Evolutionary conservation across 1,140 invertebrate species (phyloP).

Genomic region (Scaptodrosophila lebanonensis): DNA sequence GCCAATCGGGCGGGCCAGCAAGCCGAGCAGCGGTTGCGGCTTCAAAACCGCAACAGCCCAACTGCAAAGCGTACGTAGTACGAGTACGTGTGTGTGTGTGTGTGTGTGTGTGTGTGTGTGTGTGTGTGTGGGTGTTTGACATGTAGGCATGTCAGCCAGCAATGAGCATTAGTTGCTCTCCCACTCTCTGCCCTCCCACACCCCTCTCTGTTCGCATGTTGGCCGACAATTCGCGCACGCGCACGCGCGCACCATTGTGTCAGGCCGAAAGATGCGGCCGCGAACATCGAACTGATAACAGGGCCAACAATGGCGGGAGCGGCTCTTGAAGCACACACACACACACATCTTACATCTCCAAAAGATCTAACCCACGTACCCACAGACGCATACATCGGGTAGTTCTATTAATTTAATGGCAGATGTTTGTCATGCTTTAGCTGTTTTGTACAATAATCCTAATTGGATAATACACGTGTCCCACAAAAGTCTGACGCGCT

Average conservation of each 20-base stretch:
- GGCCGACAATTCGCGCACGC: not conserved
- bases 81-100: no score
- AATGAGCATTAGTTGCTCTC: constrained; percentile 26
- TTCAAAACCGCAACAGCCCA: no score
- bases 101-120: no score
- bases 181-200: not conserved
- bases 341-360: no score
- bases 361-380: constrained; percentile 48
- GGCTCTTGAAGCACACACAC: no score
- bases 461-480: constrained; percentile 59
- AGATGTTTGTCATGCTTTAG: constrained; percentile 52
- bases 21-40: not conserved
- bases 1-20: not conserved
- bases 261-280: constrained; percentile 29
- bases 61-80: no score
- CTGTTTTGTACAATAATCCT: constrained; percentile 40
- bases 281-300: constrained; percentile 39
- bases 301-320: not conserved
- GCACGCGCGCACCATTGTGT: constrained; percentile 44
- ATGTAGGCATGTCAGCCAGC: no score
- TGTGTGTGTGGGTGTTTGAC: no score
- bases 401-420: constrained; percentile 58
- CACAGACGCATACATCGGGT: no score
- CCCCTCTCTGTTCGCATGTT: no score
- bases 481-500: constrained; percentile 43